Conservation (phyloP, 2,113 vertebrate genomes). For the Capreolus pygargus region DNA sequence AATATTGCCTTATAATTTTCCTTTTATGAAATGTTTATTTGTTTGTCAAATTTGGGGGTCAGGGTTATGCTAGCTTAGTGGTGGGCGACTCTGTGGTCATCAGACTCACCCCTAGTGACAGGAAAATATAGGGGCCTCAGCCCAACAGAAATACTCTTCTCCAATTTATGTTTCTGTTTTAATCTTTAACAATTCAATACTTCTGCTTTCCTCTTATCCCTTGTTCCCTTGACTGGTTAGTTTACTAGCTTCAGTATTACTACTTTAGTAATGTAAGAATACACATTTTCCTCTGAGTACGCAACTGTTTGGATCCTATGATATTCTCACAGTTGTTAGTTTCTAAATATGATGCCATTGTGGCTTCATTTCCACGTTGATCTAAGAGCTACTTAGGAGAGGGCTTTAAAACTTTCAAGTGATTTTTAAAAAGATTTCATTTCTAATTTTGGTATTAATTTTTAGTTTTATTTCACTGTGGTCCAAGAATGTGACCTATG, state of each 20-base stretch:
- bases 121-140: background rate
- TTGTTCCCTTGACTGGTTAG: background rate
- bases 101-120: background rate
- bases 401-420: background rate
- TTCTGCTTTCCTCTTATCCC: background rate
- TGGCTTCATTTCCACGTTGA: background rate
- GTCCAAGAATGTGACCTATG: background rate
- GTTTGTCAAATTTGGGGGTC: background rate
- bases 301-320: background rate
- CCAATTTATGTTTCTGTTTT: background rate
- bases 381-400: background rate
- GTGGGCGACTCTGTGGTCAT: background rate
- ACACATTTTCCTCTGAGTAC: background rate
- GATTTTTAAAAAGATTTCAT: background rate
- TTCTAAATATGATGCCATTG: background rate
- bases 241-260: background rate
- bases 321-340: background rate
- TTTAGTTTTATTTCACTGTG: constrained; percentile 18
- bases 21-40: background rate
- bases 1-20: background rate
- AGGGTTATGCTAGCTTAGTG: background rate
- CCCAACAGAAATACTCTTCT: background rate
- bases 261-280: background rate
- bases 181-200: background rate
- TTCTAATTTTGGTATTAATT: background rate